These are phyloP conservation scores for Cyclopterus lumpus DNA, from an alignment of 2,797 vertebrate species.

Conservation along the genomic window DNA sequence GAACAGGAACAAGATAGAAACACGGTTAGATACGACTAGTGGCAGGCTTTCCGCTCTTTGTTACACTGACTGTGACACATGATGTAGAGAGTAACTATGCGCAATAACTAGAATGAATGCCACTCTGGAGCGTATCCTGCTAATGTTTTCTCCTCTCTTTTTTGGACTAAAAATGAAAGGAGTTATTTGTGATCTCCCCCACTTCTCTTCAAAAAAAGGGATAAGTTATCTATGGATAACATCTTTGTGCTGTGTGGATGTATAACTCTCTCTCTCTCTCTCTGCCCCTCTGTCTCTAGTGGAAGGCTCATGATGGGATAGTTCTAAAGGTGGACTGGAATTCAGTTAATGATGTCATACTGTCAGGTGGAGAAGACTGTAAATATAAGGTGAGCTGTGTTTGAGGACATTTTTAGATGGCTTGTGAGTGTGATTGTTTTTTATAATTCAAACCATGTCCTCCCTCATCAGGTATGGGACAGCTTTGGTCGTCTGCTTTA, in stretches of 20 bases:
- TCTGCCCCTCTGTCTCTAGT: slow-evolving; percentile 79
- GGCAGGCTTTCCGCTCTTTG: slow-evolving; percentile 13
- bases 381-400: slow-evolving; percentile 91
- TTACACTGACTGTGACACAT: neutral
- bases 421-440: slow-evolving; percentile 7
- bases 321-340: slow-evolving; percentile 98
- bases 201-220: neutral
- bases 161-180: neutral
- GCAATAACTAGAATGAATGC: slow-evolving; percentile 8
- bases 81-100: neutral
- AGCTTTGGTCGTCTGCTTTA: slow-evolving; percentile 90
- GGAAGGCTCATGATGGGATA: slow-evolving; percentile 97
- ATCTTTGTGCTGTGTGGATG: slow-evolving; percentile 5
- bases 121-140: neutral
- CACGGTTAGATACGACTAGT: neutral
- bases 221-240: neutral
- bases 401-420: neutral
- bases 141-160: neutral
- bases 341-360: slow-evolving; percentile 92
- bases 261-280: slow-evolving; percentile 26
- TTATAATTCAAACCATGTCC: neutral
- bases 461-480: slow-evolving; percentile 91
- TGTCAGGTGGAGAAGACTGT: slow-evolving; percentile 96
- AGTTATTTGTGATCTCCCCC: neutral
- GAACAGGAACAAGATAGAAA: slow-evolving; percentile 16